phyloP scores from a whole-genome alignment of 2,113 vertebrate genomes.

The Synchiropus splendidus region DNA sequence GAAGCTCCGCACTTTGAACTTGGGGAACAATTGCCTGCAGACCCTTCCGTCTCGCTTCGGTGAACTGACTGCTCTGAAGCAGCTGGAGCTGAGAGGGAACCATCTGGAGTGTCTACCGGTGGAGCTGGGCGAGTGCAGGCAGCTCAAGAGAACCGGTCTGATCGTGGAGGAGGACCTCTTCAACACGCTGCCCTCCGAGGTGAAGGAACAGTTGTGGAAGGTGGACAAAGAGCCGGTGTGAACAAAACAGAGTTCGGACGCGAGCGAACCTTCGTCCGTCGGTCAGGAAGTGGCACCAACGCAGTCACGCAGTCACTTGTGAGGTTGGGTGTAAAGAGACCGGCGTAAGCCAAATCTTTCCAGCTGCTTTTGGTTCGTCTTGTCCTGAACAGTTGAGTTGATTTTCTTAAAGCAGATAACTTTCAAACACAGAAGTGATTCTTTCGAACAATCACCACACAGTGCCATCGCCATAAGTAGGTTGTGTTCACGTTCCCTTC shows the following conservation, averaged over 20 bases:
- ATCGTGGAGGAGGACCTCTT: constrained; percentile 95
- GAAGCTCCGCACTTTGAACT: constrained; percentile 89
- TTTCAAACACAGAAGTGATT: constrained; percentile 5
- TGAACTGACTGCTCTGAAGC: constrained; percentile 83
- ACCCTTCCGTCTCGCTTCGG: constrained; percentile 87
- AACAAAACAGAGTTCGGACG: constrained; percentile 25
- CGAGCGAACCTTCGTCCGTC: too few relatives aligned
- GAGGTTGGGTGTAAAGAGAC: constrained; percentile 15
- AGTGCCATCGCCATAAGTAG: constrained; percentile 13
- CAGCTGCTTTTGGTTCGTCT: constrained; percentile 6
- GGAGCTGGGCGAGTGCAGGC: constrained; percentile 89
- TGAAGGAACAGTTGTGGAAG: constrained; percentile 90
- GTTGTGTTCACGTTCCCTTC: constrained; percentile 15
- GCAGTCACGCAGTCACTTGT: constrained; percentile 4
- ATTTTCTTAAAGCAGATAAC: constrained; percentile 4
- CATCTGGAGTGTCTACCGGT: constrained; percentile 90
- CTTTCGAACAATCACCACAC: constrained; percentile 29
- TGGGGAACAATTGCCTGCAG: constrained; percentile 92
- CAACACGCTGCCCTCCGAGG: constrained; percentile 86
- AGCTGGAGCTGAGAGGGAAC: constrained; percentile 93
- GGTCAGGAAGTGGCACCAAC: not conserved
- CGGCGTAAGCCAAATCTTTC: too few relatives aligned
- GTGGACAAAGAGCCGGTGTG: constrained; percentile 88
- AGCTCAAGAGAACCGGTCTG: constrained; percentile 85
- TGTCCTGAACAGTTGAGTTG: not conserved